Evolutionary conservation across 2,888 invertebrate genomes (phyloP).

Genomic region (Caradrina clavipalpis): DNA sequence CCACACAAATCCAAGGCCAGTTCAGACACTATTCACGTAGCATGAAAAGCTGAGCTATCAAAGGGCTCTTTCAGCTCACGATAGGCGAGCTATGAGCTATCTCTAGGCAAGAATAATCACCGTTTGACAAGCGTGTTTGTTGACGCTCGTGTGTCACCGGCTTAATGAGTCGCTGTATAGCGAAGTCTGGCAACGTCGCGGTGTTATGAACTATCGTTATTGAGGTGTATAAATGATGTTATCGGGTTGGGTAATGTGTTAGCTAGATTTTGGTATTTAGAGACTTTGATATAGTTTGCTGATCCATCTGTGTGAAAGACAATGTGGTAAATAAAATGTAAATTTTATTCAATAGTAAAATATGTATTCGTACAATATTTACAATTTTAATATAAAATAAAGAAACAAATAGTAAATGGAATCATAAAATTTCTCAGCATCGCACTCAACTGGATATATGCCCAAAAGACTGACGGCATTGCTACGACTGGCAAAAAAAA

Average conservation of each 20-base stretch:
- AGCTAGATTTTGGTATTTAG: neutral
- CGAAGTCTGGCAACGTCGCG: constrained; percentile 31
- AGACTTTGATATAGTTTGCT: too few species aligned
- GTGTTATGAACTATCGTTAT: constrained; percentile 21
- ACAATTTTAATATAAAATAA: too few species aligned
- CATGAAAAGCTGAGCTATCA: constrained; percentile 63
- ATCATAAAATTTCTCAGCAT: too few species aligned
- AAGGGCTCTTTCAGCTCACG: constrained; percentile 62
- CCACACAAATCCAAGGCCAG: constrained; percentile 28
- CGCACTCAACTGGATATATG: too few species aligned
- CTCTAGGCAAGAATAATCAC: constrained; percentile 59
- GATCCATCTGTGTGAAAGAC: too few species aligned
- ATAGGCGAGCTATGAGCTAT: constrained; percentile 62
- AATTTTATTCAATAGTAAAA: too few species aligned
- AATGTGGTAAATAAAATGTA: too few species aligned
- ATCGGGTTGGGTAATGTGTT: neutral
- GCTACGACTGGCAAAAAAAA: too few species aligned
- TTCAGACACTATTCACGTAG: constrained; percentile 65
- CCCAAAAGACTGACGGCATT: too few species aligned
- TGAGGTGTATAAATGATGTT: constrained; percentile 10
- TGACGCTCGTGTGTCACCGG: constrained; percentile 46
- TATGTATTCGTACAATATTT: too few species aligned
- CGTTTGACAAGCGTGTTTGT: constrained; percentile 64
- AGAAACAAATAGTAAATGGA: too few species aligned
- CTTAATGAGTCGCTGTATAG: constrained; percentile 53